Evolutionary conservation across 2,888 invertebrate species (phyloP), one percentile per base, ranked within the genome.

Genomic region (Ornithoptera priamus): DNA sequence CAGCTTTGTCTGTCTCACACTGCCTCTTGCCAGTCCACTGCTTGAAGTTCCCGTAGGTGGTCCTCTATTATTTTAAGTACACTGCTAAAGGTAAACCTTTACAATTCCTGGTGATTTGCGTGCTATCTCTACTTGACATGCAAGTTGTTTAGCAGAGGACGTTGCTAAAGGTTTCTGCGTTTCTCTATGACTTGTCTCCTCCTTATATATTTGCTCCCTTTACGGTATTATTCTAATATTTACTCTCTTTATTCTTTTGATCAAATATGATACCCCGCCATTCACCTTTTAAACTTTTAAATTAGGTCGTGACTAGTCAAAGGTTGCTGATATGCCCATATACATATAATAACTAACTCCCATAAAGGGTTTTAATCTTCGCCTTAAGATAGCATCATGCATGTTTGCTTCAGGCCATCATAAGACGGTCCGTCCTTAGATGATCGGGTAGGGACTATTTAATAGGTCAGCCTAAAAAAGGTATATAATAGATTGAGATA

Each of bases 101-200:
- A 7, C 36, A 36, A 7, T 36, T 36, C 6, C 36, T 5, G 5
- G 36, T 36, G 8, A 42, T 42, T 42, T 10, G 8, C 10, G 0
- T 42, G 36, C 36, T 36, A 5, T 0, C 5, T 8, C 8, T 36
- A 36, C 5, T 36, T 36, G 36, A 36, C 8, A 36, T 36, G 36
- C 36, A 39, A 39, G 39, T 10, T 39, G 10, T 1, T 39, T 5
- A 39, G 7, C 8, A 10, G 10, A 39, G 8, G 10, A 39, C 10
- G 10, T 10, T 39, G 39, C 8, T 39, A 7, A 39, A 39, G 39
- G 70, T 72, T 77, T 75, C 76, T 75, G 62, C 65, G 70, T 74
- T 56, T 7, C 53, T 39, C 57, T 17, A 20, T 10, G 12, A 20
- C 36, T 63, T 36, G 62, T 58, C 30, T 46, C 30, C 8, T 39